Conservation (phyloP, 92 coral and sea anemone genomes). For the Epizoanthus fatuus region DNA sequence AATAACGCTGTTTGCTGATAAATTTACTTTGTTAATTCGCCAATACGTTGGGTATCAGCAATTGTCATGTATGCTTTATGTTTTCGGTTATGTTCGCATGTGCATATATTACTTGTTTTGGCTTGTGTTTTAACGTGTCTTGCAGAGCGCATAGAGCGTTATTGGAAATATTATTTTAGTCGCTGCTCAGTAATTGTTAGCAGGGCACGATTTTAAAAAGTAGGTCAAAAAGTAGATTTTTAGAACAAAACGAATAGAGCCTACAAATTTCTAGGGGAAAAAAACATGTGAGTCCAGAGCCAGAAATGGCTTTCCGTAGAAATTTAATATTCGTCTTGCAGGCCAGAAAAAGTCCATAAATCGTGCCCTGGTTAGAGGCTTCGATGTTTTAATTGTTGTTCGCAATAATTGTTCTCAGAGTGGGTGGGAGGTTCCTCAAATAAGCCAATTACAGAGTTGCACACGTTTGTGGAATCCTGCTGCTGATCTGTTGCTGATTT, state of each 20-base stretch:
- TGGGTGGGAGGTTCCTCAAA: neutral
- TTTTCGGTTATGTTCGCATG: neutral
- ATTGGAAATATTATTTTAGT: neutral
- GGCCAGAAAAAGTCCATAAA: too few species aligned
- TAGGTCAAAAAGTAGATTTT: too few species aligned
- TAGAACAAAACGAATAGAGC: too few species aligned
- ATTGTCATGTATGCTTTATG: neutral
- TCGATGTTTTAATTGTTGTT: neutral
- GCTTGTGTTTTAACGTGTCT: slow-evolving; percentile 11
- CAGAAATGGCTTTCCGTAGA: too few species aligned
- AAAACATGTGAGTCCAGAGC: too few species aligned
- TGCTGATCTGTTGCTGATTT: neutral
- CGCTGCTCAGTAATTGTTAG: too few species aligned
- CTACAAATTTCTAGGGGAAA: too few species aligned
- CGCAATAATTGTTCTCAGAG: neutral
- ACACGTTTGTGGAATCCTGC: neutral
- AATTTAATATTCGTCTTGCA: too few species aligned
- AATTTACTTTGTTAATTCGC: neutral
- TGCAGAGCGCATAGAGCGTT: neutral
- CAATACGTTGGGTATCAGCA: neutral
- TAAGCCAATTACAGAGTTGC: neutral
- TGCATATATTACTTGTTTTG: neutral
- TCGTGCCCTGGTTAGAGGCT: neutral
- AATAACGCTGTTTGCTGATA: neutral
- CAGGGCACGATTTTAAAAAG: too few species aligned